phyloP scores from a whole-genome alignment of 2,113 vertebrate species.

The Gallinago undulata region DNA sequence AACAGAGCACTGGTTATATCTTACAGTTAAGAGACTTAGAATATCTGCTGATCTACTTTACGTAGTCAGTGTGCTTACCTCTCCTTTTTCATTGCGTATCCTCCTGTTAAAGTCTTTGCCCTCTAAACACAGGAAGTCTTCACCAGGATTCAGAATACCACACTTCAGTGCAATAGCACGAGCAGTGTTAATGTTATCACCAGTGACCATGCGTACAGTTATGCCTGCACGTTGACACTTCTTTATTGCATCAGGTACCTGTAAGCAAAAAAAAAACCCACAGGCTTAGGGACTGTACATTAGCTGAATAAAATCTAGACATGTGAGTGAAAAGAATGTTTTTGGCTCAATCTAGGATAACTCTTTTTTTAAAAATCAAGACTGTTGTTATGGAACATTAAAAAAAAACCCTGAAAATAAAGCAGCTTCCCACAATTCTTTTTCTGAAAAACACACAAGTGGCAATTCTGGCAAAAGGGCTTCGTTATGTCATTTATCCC shows the following conservation, averaged over 20 bases:
- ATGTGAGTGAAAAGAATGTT: background rate
- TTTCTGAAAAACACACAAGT: background rate
- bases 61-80: constrained; percentile 74
- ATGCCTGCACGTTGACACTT: constrained; percentile 97
- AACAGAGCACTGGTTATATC: constrained; percentile 36
- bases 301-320: background rate
- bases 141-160: constrained; percentile 92
- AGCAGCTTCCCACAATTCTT: background rate
- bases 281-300: background rate
- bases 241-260: constrained; percentile 97
- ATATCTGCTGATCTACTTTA: background rate
- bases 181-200: constrained; percentile 98
- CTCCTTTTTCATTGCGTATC: constrained; percentile 99
- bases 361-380: background rate
- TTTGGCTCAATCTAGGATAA: background rate
- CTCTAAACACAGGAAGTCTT: constrained; percentile 95
- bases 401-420: background rate
- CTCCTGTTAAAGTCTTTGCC: constrained; percentile 98
- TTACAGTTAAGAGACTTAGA: background rate
- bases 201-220: constrained; percentile 98
- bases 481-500: background rate
- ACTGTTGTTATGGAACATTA: background rate
- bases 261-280: background rate
- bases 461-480: background rate
- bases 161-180: constrained; percentile 96